phyloP scores from a whole-genome alignment of 92 coral and sea anemone species.

The Epizoanthus scotinus region DNA sequence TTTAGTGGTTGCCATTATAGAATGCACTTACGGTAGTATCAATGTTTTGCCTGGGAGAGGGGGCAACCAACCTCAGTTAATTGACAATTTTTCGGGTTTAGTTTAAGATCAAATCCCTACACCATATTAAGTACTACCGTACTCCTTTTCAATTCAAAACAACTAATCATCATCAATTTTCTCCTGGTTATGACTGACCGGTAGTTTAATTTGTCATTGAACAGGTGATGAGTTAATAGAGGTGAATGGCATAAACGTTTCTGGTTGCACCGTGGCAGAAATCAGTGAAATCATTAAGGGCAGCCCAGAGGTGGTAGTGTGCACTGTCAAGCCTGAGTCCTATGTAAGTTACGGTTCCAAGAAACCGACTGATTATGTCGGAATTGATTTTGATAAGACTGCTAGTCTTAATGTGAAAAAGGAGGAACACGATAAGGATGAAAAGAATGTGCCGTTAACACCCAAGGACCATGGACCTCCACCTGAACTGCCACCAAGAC shows the following conservation, averaged over 20 bases:
- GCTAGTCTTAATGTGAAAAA: slow-evolving; percentile 30
- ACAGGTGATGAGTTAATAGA: slow-evolving; percentile 96
- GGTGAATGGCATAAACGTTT: slow-evolving; percentile 86
- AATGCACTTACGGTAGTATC: too few species aligned
- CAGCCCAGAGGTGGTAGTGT: slow-evolving; percentile 80
- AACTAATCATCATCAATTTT: too few species aligned
- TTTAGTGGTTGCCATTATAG: too few species aligned
- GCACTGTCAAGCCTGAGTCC: slow-evolving; percentile 82
- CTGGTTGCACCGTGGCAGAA: slow-evolving; percentile 77
- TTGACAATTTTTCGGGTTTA: too few species aligned
- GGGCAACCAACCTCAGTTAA: too few species aligned
- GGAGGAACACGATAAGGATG: neutral
- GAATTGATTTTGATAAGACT: slow-evolving; percentile 45
- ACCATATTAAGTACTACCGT: too few species aligned
- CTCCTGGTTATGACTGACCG: too few species aligned
- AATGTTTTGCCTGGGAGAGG: too few species aligned
- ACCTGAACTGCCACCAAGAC: neutral
- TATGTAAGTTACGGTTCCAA: slow-evolving; percentile 34
- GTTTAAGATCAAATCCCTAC: too few species aligned
- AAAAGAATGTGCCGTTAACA: neutral
- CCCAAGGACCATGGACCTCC: neutral
- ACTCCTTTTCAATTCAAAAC: too few species aligned
- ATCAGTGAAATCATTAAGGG: slow-evolving; percentile 89
- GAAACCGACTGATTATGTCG: slow-evolving; percentile 37
- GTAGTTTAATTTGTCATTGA: too few species aligned